Evolutionary conservation across 2,113 vertebrate species (phyloP).

Genomic region (Hystrix cristata): DNA sequence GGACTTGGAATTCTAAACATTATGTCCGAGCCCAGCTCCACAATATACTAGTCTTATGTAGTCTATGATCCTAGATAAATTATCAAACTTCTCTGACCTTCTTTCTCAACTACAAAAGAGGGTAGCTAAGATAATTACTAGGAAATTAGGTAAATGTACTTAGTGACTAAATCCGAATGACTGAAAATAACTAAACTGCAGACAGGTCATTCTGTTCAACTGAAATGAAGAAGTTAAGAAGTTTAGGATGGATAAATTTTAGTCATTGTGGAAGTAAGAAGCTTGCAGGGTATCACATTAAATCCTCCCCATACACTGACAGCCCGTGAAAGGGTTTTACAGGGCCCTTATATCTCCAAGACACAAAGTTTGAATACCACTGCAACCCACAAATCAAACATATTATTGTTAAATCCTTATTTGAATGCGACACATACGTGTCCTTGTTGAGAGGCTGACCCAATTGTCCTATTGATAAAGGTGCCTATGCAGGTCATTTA

Average conservation of each 20-base stretch:
- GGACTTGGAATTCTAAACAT: background rate
- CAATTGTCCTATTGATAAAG: background rate
- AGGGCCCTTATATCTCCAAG: background rate
- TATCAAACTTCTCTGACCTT: background rate
- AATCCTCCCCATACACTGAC: background rate
- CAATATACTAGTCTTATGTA: background rate
- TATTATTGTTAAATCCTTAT: background rate
- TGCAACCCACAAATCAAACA: background rate
- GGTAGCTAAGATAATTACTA: background rate
- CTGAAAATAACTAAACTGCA: constrained; percentile 6
- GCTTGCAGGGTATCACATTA: background rate
- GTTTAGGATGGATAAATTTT: background rate
- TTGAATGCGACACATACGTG: background rate
- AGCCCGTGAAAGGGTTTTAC: background rate
- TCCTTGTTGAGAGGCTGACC: background rate
- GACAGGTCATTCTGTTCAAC: background rate
- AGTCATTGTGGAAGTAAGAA: background rate
- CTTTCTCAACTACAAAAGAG: constrained; percentile 15
- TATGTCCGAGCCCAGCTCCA: background rate
- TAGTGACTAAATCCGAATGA: constrained; percentile 16
- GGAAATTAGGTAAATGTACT: background rate
- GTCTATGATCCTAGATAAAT: constrained; percentile 12
- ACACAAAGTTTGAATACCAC: background rate
- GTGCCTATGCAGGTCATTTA: background rate
- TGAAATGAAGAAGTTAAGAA: background rate